A percentile compares a stretch with the other conserved stretches of the same genome.
Evolutionary conservation across 1,140 invertebrate species (phyloP).

Genomic region (Euura lappo): DNA sequence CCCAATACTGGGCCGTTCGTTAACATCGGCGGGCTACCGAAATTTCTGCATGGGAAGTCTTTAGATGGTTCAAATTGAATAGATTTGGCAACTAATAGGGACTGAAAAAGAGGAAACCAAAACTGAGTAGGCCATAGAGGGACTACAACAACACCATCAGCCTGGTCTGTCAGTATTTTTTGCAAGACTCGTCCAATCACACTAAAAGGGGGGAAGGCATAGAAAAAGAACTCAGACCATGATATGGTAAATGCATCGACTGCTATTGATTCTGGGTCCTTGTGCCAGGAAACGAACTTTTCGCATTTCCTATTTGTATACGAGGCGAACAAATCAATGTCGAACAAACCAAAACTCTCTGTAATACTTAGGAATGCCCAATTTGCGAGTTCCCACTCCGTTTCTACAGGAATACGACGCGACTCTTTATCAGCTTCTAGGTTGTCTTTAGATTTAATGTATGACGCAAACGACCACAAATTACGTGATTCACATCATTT

Average conservation of each 20-base stretch:
- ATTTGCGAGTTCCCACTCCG: neutral
- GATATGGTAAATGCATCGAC: conserved; percentile 22
- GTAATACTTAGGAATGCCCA: conserved; percentile 10
- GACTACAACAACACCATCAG: no score
- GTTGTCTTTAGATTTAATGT: conserved; percentile 29
- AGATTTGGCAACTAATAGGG: no score
- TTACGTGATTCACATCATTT: conserved; percentile 30
- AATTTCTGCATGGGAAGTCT: no score
- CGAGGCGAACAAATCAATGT: conserved; percentile 23
- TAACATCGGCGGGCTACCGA: no score
- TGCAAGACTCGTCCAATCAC: conserved; percentile 13
- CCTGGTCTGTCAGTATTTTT: conserved; percentile 17
- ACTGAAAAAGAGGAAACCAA: no score
- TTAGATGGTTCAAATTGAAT: no score
- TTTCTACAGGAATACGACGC: neutral
- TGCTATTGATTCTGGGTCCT: conserved; percentile 14
- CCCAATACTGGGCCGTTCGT: no score
- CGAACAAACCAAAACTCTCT: conserved; percentile 9
- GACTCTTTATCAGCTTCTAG: conserved; percentile 1
- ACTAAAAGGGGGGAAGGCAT: conserved; percentile 22
- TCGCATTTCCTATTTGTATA: conserved; percentile 21
- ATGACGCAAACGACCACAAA: conserved; percentile 20
- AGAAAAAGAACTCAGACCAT: conserved; percentile 10
- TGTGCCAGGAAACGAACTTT: conserved; percentile 18
- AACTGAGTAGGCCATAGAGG: no score